Base-by-base conservation (phyloP, 1,140 invertebrate species). In the Maconellicoccus hirsutus region DNA sequence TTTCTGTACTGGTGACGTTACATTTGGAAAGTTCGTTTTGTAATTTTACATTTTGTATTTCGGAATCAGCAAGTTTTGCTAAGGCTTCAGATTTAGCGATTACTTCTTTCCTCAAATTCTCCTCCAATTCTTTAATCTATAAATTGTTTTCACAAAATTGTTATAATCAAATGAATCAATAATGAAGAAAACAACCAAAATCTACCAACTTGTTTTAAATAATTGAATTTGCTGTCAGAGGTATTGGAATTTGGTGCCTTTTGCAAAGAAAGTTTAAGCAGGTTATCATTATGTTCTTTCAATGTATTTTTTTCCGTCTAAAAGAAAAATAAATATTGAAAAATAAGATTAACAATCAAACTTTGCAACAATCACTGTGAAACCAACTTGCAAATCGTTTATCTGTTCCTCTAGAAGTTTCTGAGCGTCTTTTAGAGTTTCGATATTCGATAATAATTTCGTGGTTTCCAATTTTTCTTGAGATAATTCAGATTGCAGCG, bases 211-310 rank as follows among this genome's bases (percentile, higher is more conserved):
- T 66, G 61, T 25, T 23, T 66, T 22, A 66, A 23, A 25, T 25
- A 66, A 66, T 66, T 26, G 2, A 22, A 2, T 66, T 25, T 66
- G 3, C 42, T 52, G 2, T 66, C 25, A 25, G 61, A 66, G 4
- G 10, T 19, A 23, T 12, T 16, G 25, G 22, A 2, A 25, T 25
- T 66, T 4, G 61, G 19, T 66, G 22, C 25, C 16, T 66, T 23
- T 16, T 66, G 61, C 6, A 66, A 25, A 66, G 61, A 66, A 4
- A 66, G 16, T 66, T 66, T 66, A 3, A 66, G 61, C 22, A 66
- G 19, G 19, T 66, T 66, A 2, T 66, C 61, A 66, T 66, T 66
- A 66, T 66, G 61, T 26, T 66, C 61, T 66, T 66, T 66, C 61
- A 66, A 23, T 6, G 61, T 66, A 23, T 23, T 26, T 26, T 66